phyloP scores from a whole-genome alignment of 2,113 vertebrate species.

The Poeciliopsis prolifica region DNA sequence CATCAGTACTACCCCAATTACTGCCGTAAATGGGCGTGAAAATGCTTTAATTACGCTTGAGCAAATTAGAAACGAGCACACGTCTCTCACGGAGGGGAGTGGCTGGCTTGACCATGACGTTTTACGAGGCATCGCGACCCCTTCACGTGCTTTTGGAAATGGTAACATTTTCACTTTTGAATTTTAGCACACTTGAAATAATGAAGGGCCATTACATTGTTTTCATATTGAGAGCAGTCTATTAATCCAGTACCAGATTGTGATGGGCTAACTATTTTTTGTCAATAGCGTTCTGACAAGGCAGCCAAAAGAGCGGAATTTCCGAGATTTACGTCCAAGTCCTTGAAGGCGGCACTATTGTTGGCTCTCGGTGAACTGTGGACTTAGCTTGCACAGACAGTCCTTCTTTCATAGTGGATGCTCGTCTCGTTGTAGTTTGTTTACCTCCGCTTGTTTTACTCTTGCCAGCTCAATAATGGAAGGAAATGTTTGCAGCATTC shows the following conservation, averaged over 20 bases:
- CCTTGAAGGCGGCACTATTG: constrained; percentile 38
- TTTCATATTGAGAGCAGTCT: too few species aligned
- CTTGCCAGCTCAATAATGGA: constrained; percentile 78
- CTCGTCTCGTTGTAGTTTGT: constrained; percentile 1
- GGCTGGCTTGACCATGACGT: constrained; percentile 39
- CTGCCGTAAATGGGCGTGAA: too few species aligned
- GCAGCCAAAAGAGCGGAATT: neutral
- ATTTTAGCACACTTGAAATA: neutral
- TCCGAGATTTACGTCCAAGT: constrained; percentile 13
- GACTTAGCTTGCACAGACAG: constrained; percentile 52
- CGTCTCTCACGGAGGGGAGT: neutral
- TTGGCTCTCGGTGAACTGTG: constrained; percentile 14
- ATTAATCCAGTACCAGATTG: too few species aligned
- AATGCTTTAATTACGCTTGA: too few species aligned
- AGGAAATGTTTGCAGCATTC: constrained; percentile 84
- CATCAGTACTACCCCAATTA: too few species aligned
- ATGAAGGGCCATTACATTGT: too few species aligned
- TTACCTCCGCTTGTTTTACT: constrained; percentile 12
- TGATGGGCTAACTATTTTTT: neutral
- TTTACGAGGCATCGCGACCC: constrained; percentile 22
- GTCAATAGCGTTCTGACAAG: neutral
- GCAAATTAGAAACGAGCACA: too few species aligned
- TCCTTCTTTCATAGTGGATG: constrained; percentile 25
- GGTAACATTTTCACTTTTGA: neutral
- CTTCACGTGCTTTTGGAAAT: constrained; percentile 16